These are phyloP conservation scores for Hydrophis major DNA, from an alignment of 2,797 vertebrate species.

Conservation along the genomic window DNA sequence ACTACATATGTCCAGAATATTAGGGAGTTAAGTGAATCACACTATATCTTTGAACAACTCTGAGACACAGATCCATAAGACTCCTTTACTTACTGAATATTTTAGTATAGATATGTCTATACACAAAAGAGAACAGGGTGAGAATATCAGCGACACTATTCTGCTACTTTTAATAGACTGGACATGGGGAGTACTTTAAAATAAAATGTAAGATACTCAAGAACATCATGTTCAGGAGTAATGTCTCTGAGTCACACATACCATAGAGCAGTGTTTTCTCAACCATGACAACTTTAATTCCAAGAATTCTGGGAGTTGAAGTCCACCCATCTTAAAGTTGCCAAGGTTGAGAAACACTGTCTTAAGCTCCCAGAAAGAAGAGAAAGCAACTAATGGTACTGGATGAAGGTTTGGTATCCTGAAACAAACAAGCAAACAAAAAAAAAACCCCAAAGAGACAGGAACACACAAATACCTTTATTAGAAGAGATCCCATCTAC, in stretches of 20 bases:
- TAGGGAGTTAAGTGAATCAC: neutral
- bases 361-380: neutral
- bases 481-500: conserved; percentile 63
- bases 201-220: neutral
- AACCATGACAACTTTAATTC: neutral
- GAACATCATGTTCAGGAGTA: neutral
- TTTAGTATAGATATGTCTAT: neutral
- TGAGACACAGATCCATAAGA: neutral
- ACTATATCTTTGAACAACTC: neutral
- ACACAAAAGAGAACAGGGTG: neutral
- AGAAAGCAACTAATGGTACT: neutral
- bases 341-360: neutral
- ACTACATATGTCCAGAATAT: neutral
- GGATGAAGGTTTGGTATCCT: neutral
- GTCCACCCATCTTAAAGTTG: neutral
- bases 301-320: neutral
- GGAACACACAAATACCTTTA: conserved; percentile 58
- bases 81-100: neutral
- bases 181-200: neutral
- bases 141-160: neutral
- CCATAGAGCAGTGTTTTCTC: neutral
- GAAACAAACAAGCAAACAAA: neutral
- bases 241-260: no score
- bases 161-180: neutral
- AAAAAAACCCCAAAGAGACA: neutral